These are phyloP conservation scores for Abrostola tripartita DNA, from an alignment of 2,888 invertebrate species.

Conservation along the genomic window DNA sequence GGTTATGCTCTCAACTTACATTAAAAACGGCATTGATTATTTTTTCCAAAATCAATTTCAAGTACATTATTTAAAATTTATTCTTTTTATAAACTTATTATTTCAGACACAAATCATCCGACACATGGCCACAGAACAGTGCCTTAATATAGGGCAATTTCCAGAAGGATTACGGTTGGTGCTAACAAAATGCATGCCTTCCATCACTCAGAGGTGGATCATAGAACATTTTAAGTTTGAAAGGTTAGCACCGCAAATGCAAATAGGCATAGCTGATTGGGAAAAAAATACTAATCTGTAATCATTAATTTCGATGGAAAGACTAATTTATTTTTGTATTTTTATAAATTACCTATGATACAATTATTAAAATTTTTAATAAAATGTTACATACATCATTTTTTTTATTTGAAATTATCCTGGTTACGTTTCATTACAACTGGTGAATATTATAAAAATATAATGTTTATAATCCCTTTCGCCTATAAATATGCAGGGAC, in stretches of 20 bases:
- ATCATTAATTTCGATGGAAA: neutral
- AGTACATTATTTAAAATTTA: too few species aligned
- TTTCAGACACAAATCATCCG: constrained; percentile 67
- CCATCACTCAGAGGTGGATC: constrained; percentile 63
- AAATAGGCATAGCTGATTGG: constrained; percentile 29
- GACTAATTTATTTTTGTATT: neutral
- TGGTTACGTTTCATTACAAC: too few species aligned
- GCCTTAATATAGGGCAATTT: constrained; percentile 58
- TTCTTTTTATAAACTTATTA: too few species aligned
- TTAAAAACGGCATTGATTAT: too few species aligned
- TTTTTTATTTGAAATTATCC: too few species aligned
- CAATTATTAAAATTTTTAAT: neutral
- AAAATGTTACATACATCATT: too few species aligned
- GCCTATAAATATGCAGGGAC: too few species aligned
- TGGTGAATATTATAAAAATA: too few species aligned
- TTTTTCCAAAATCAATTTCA: too few species aligned
- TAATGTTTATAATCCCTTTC: too few species aligned
- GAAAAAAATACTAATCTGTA: constrained; percentile 8
- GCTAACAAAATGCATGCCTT: constrained; percentile 54
- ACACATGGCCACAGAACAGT: constrained; percentile 61
- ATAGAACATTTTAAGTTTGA: constrained; percentile 64
- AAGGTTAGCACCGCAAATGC: constrained; percentile 55
- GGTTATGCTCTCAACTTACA: too few species aligned
- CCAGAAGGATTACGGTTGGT: constrained; percentile 45
- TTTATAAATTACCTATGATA: neutral